Evolutionary conservation across 2,888 invertebrate species (phyloP).

Genomic region (Atethmia centrago): DNA sequence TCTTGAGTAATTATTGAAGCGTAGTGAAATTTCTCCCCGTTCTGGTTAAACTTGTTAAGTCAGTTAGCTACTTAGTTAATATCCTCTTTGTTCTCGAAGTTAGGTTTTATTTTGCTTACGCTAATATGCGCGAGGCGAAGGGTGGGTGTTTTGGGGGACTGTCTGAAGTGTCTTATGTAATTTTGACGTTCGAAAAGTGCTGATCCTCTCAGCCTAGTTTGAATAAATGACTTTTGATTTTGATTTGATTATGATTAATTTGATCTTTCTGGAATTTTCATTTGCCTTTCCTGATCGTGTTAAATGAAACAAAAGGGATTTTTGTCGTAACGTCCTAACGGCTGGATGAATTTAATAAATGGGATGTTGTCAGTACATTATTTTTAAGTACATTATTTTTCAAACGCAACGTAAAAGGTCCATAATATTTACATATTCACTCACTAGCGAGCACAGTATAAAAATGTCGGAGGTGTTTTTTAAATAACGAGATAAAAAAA

Average conservation of each 20-base stretch:
- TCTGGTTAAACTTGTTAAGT: constrained; percentile 38
- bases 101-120: constrained; percentile 18
- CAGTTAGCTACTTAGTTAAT: constrained; percentile 13
- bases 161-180: too few species aligned
- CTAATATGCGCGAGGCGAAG: too few species aligned
- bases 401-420: not conserved
- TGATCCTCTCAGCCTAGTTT: too few species aligned
- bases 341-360: not conserved
- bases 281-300: not conserved
- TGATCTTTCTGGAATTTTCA: constrained; percentile 19
- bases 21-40: constrained; percentile 27
- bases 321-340: not conserved
- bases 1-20: constrained; percentile 44
- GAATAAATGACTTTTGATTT: too few species aligned
- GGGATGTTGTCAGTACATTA: not conserved
- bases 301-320: not conserved
- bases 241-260: too few species aligned
- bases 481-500: not conserved
- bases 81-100: constrained; percentile 21
- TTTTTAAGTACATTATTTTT: constrained; percentile 15
- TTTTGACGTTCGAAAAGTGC: too few species aligned
- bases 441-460: not conserved
- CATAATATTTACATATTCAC: not conserved
- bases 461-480: not conserved
- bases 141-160: too few species aligned